Conservation (phyloP, 2,888 invertebrate genomes). For the Acheta domesticus region DNA sequence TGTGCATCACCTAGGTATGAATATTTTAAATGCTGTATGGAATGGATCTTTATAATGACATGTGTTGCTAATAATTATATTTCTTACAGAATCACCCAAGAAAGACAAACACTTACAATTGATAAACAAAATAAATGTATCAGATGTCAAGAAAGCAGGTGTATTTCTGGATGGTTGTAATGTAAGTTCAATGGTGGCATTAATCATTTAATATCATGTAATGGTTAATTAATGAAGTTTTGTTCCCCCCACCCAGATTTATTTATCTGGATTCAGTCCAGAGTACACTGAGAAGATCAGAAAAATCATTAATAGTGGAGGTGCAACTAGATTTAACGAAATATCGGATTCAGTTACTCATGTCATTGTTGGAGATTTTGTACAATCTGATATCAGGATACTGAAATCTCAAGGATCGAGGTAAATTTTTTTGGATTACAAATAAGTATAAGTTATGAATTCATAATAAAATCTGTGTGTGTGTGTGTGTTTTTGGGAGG, state of each 20-base stretch:
- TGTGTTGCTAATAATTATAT: neutral
- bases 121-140: slow-evolving; percentile 55
- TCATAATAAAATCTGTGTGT: too few relatives aligned
- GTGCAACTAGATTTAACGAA: slow-evolving; percentile 77
- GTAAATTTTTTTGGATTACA: neutral
- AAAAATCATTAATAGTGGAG: slow-evolving; percentile 69
- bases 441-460: too few relatives aligned
- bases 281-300: slow-evolving; percentile 64
- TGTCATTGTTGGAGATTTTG: slow-evolving; percentile 64
- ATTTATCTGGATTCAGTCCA: slow-evolving; percentile 62
- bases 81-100: neutral
- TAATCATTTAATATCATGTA: neutral
- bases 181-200: slow-evolving; percentile 51
- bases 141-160: slow-evolving; percentile 67
- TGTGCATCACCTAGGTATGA: too few relatives aligned
- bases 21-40: too few relatives aligned
- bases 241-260: slow-evolving; percentile 52
- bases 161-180: slow-evolving; percentile 86
- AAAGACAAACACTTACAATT: slow-evolving; percentile 24
- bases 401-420: slow-evolving; percentile 22
- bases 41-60: too few relatives aligned
- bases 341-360: slow-evolving; percentile 77
- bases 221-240: too few relatives aligned
- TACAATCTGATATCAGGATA: slow-evolving; percentile 25
- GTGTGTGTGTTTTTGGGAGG: too few relatives aligned